These are phyloP conservation scores for Eupithecia subumbrata DNA, from an alignment of 2,888 invertebrate species.

Conservation along the genomic window DNA sequence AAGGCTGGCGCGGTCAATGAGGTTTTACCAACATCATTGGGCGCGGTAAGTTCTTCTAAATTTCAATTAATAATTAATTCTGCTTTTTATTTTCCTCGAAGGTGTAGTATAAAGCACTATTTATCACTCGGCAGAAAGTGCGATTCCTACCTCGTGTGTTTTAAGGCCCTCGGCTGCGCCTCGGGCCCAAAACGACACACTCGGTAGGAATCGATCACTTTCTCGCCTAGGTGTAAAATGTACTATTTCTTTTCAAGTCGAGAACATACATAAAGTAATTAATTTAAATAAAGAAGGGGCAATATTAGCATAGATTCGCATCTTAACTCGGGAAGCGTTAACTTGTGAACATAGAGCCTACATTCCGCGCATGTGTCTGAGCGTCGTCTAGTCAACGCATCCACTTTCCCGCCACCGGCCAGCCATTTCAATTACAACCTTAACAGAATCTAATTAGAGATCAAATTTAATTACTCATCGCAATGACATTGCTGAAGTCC, in stretches of 20 bases:
- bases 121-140: too few relatives aligned
- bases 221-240: too few relatives aligned
- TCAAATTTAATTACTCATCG: background rate
- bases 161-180: too few relatives aligned
- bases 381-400: conserved; percentile 21
- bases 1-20: too few relatives aligned
- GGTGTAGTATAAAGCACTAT: too few relatives aligned
- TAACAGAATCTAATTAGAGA: background rate
- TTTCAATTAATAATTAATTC: too few relatives aligned
- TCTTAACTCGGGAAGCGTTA: background rate
- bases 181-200: too few relatives aligned
- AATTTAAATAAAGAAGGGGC: conserved; percentile 1
- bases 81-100: too few relatives aligned
- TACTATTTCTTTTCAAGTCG: background rate
- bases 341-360: conserved; percentile 7
- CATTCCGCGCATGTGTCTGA: conserved; percentile 28
- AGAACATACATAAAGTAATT: conserved; percentile 7
- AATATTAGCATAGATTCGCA: conserved; percentile 4
- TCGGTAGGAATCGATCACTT: too few relatives aligned
- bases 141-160: too few relatives aligned
- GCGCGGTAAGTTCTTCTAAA: too few relatives aligned
- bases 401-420: conserved; percentile 1
- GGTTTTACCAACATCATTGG: too few relatives aligned
- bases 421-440: background rate
- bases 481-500: conserved; percentile 4